Base-by-base conservation (phyloP, 2,888 invertebrate genomes). In the Oscheius sp. region DNA sequence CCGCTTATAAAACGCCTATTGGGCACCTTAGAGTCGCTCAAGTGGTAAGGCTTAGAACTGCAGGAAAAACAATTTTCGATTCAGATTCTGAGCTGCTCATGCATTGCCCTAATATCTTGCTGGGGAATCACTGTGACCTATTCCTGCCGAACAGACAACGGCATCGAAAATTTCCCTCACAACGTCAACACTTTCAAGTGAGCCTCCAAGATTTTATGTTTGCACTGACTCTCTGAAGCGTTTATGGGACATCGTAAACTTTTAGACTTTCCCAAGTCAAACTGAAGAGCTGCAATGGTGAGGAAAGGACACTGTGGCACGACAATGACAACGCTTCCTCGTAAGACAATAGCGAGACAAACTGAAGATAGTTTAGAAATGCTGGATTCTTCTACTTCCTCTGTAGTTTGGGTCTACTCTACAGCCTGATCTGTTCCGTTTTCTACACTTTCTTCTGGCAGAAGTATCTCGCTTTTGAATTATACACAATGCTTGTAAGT, bases 351-450 rank as follows among this genome's bases (percentile, higher is more conserved):
- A 32, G 29, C 21, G 33, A 42, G 7, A 42, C 33, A 11, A 51
- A n/a, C 21, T 48, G 9, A 57, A 68, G 55, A 53, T 1, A 5
- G 58, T 51, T 53, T 11, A 72, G 62, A 21, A 72, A 72, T 51
- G 72, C 47, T 33, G 51, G 72, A 9, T 72, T 72, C 32, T 72
- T 62, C 72, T 72, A 72, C 62, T 33, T 72, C 21, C 29, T 72
- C 11, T 60, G 60, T 21, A 29, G n/a, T 13, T 33, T 72, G 1
- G 62, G 60, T 1, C 35, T 63, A 2, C 35, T 72, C 2, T 72
- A 72, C 50, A 60, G 62, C 1, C 10, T 63, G 29, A 9, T 48
- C 33, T 33, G 21, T 1, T 48, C 62, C 13, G 29, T 72, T 29
- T 60, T 60, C 21, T 72, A 72, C 47, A 62, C 62, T 11, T 72